A percentile compares a stretch with the other conserved stretches of the same genome.
phyloP scores from a whole-genome alignment of 2,888 invertebrate species.

The Conomelus anceps region DNA sequence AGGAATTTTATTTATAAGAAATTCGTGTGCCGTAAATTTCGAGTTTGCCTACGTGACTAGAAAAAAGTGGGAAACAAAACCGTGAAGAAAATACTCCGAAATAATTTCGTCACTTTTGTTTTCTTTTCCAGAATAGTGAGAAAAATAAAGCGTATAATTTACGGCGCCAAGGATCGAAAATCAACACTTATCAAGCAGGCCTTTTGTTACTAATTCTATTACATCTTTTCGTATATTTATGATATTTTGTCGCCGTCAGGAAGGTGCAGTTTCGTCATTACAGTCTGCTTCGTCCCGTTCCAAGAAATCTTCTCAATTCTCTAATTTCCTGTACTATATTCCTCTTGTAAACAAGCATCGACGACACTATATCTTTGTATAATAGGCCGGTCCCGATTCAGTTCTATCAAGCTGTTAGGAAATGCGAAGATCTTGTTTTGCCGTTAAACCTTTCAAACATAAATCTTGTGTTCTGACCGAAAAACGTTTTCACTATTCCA shows the following conservation, averaged over 20 bases:
- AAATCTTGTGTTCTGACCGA: neutral
- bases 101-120: neutral
- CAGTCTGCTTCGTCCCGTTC: too few relatives aligned
- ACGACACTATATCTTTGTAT: neutral
- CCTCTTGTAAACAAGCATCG: neutral
- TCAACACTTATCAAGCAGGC: neutral
- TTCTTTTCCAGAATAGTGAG: neutral
- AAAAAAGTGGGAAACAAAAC: neutral
- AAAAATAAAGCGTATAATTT: neutral
- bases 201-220: neutral
- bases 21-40: neutral
- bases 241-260: neutral
- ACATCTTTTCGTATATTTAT: neutral
- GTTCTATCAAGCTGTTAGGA: neutral
- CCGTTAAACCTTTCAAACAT: neutral
- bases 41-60: neutral
- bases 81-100: neutral
- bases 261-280: neutral
- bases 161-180: neutral
- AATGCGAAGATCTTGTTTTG: neutral
- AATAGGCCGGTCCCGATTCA: neutral
- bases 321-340: neutral
- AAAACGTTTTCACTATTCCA: neutral
- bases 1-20: neutral
- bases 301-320: neutral